Evolutionary conservation across 35 echinoderm and acorn worm genomes (phyloP), one percentile per base, ranked within the genome.

Genomic region (Ophioderma brevispina): DNA sequence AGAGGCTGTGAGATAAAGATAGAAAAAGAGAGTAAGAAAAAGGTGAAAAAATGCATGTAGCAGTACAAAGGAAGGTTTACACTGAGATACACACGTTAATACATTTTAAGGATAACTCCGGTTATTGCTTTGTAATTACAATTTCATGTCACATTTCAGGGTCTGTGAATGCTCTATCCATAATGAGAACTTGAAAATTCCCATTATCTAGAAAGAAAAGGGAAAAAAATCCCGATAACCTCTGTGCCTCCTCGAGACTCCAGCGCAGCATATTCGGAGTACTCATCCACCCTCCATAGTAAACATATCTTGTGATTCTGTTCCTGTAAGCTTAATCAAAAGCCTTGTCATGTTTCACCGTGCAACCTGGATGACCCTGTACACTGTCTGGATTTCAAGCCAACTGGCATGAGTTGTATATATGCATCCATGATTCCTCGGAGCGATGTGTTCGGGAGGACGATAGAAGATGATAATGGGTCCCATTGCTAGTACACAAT

Each of bases 201-300:
- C 41, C 5, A 46, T 46, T 46, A 17, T 46, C 77, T 79, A 38
- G 33, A 34, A 23, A 31, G 30, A 37, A 38, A 81, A 39, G 31
- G 80, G 36, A 39, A 40, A 40, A n/a, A 40, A 43, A 83, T 83
- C 33, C 81, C 81, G 15, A 40, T 83, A 49, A 83, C 39, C 81
- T 83, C 52, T 43, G 81, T 39, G 52, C 81, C 81, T 38, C 81
- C 40, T 40, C 40, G 40, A 46, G 41, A 8, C 41, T 46, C 17
- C 4, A 46, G 41, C 41, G 17, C 41, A 46, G 17, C 41, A 46
- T 46, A 46, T 46, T 4, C 41, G 5, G 17, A 8, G 5, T 17
- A 25, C 59, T 70, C 59, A 30, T 46, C 41, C 41, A 17, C 17
- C 23, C 23, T 70, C 59, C 59, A 70, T 70, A 25, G 59, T 70